Base-by-base conservation (phyloP, 2,888 invertebrate genomes). In the Altica lythri region DNA sequence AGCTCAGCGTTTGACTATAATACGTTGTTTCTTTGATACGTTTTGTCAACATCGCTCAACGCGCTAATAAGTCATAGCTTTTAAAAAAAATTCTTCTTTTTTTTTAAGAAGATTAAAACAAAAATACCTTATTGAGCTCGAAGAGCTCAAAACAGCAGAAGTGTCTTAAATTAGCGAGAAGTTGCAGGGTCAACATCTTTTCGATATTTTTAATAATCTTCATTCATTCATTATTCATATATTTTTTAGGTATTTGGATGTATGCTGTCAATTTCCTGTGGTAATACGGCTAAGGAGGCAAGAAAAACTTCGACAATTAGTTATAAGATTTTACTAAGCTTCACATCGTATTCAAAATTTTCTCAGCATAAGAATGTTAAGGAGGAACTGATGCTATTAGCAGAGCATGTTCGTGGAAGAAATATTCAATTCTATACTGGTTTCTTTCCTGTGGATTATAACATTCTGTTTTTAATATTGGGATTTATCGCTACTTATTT, bases 311-410 rank as follows among this genome's bases (percentile, higher is more conserved):
- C 60, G 1, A 34, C 10, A 2, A 51, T 63, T 12, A 43, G 59
- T 27, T 59, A 59, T 38, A 58, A 57, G 29, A 42, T 61, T 5
- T 29, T 61, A 16, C 19, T 63, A 19, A 47, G 49, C 6, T 55
- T 54, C 8, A 47, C 57, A 3, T 42, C 34, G 1, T 16, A 18
- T 38, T 40, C 57, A 4, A 57, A 29, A 37, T 40, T 12, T 42
- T 17, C 30, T 5, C 10, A 53, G 12, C 42, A 55, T 6, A 51
- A 30, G 22, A 44, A 30, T 2, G 30, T 57, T 4, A 52, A 53
- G 35, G 57, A 57, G 19, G 56, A 63, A 30, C 38, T 63, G 16
- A 18, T 55, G 9, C 51, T 58, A n/a, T 19, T 63, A 27, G 60
- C 57, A 1, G 59, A 62, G 45, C 48, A 59, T 38, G 43, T 59